Evolutionary conservation across 2,888 invertebrate genomes (phyloP), one percentile per base, ranked within the genome.

Genomic region (Apantesis nais): DNA sequence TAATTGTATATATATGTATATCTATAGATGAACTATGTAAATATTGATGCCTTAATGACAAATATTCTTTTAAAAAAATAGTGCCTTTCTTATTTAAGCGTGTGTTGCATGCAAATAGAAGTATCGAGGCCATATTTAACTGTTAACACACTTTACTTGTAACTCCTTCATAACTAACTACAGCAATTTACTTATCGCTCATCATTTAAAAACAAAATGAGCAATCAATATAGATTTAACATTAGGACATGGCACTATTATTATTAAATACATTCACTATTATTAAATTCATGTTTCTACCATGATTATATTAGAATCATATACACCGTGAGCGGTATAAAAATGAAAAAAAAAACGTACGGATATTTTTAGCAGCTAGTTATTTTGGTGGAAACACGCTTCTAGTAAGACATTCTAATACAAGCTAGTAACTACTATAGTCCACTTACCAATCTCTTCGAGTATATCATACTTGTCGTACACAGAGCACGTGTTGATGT

Each of bases 391-490:
- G 19, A 37, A 39, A 37, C 7, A 12, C 8, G 58, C 8, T 58
- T 25, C 25, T 25, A 8, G 4, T 25, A 25, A 25, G 0, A 58
- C 16, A 29, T 7, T 5, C 19, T 52, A 58, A 34, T 16, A 52
- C 34, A 67, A 67, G 67, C 67, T 2, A 4, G 29, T 34, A 64
- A 25, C 19, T 37, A 48, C 41, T 29, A 62, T 37, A 64, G 61
- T 66, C 62, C 71, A 87, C 95, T 95, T 88, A 95, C 99, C 99
- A 86, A 99, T 99, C 96, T 99, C 99, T 95, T 99, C 99, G 60
- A 99, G 96, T 77, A 99, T 99, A 86, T 99, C 99, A 89, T 99
- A 99, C 87, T 97, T 98, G 91, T 99, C 99, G 91, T 99, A 99
- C 0, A 99, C 99, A 74, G 98, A 99, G 85, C 97, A 97, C 1